Base-by-base conservation (phyloP, 2,888 invertebrate genomes). In the Itoplectis maculator region DNA sequence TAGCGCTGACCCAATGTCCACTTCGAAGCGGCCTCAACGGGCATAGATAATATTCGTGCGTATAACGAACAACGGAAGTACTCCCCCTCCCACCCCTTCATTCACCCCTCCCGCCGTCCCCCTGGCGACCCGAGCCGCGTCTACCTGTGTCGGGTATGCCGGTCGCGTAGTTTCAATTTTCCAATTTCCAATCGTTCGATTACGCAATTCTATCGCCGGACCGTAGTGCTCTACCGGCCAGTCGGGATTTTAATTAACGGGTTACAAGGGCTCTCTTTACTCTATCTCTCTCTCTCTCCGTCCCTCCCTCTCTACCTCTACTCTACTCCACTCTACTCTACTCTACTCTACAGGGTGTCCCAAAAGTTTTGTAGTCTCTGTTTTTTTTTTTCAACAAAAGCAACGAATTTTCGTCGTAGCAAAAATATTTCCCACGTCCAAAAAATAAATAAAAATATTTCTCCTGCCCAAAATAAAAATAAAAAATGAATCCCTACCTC, bases 131-230 rank as follows among this genome's bases (percentile, higher is more conserved):
- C 29, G 29, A 29, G 29, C 29, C 9, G 11, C 15, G 70, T 40
- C 35, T 45, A n/a, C 45, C 5, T 18, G 54, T 47, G 45, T 49
- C 5, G 66, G 37, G 47, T 18, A 47, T 37, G 40, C 56, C 49
- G 59, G 49, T 65, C 69, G 20, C 70, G 49, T 69, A 72, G 79
- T 82, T 82, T 79, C 75, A 79, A 82, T 82, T 79, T 79, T 82
- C 76, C 76, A 82, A 82, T 82, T 82, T 82, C 79, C 79, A 79
- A 82, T 79, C 54, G 54, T 79, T 79, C 70, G 70, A 73, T 75
- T 68, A 79, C 56, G 72, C 82, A 76, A 82, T 79, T 82, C 79
- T 63, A 51, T 54, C 65, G 29, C 40, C 40, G 63, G 40, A 23
- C 54, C 23, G 20, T 56, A n/a, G 35, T 29, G 54, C 45, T n/a